phyloP scores from a whole-genome alignment of 2,113 vertebrate genomes.

The Lepus timidus region DNA sequence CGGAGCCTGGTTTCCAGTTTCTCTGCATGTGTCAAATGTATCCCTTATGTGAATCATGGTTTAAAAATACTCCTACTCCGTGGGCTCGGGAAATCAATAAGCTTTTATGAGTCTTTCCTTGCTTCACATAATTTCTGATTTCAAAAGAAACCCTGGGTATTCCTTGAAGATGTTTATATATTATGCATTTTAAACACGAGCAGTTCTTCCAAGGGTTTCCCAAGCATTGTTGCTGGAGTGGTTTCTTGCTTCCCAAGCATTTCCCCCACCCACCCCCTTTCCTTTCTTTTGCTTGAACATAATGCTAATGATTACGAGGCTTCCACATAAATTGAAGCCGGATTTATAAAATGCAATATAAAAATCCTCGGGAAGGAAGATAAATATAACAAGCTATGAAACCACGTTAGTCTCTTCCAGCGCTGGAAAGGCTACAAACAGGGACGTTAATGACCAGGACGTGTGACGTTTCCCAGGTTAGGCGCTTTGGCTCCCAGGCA shows the following conservation, averaged over 20 bases:
- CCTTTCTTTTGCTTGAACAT: background rate
- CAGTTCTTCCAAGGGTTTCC: conserved; percentile 55
- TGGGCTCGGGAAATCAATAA: conserved; percentile 73
- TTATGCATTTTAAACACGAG: conserved; percentile 66
- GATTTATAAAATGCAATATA: conserved; percentile 80
- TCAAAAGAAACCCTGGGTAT: conserved; percentile 70
- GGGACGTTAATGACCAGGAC: conserved; percentile 65
- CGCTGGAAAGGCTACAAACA: conserved; percentile 70
- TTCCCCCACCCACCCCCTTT: too few species aligned
- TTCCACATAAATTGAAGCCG: conserved; percentile 76
- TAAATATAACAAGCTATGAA: conserved; percentile 77
- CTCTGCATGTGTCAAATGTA: conserved; percentile 81
- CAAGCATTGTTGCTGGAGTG: conserved; percentile 32
- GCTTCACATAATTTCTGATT: conserved; percentile 79
- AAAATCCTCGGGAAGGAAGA: conserved; percentile 77
- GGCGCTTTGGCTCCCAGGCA: conserved; percentile 76
- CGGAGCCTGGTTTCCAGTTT: conserved; percentile 72
- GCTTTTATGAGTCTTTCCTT: conserved; percentile 79
- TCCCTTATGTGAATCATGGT: conserved; percentile 71
- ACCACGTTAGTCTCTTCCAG: conserved; percentile 67
- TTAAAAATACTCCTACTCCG: conserved; percentile 70
- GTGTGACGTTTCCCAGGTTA: conserved; percentile 72
- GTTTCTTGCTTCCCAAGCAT: background rate
- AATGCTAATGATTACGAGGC: conserved; percentile 73
- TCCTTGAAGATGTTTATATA: conserved; percentile 78